Evolutionary conservation across 1,140 invertebrate genomes (phyloP).

Genomic region (Periplaneta americana): DNA sequence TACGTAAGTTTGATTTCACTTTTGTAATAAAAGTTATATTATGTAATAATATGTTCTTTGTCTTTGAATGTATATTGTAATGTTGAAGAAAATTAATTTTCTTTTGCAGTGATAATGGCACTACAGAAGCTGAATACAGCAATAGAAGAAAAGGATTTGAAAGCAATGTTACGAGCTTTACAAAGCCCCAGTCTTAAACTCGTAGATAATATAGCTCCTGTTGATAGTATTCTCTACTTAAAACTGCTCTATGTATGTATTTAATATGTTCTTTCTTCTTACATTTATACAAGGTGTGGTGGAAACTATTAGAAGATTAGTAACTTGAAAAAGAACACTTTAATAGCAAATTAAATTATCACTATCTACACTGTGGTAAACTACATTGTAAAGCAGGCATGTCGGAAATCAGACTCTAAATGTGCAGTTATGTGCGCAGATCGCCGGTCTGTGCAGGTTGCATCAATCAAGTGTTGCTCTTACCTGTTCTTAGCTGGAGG

Average conservation of each 20-base stretch:
- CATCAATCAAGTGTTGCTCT: too few relatives aligned
- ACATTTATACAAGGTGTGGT: too few relatives aligned
- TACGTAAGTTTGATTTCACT: conserved; percentile 43
- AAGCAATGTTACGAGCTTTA: conserved; percentile 43
- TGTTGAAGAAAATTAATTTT: neutral
- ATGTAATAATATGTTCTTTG: too few relatives aligned
- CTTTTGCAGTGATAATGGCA: conserved; percentile 42
- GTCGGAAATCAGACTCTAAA: too few relatives aligned
- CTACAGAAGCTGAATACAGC: conserved; percentile 51
- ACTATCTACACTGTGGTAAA: too few relatives aligned
- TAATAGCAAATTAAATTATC: too few relatives aligned
- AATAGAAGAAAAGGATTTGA: conserved; percentile 47
- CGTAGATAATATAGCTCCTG: conserved; percentile 38
- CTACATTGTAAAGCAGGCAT: too few relatives aligned
- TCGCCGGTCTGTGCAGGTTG: too few relatives aligned
- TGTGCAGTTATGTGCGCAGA: too few relatives aligned
- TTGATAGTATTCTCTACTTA: conserved; percentile 54
- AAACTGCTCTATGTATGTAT: conserved; percentile 50
- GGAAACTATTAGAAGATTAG: too few relatives aligned
- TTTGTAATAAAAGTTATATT: neutral
- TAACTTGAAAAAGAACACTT: too few relatives aligned
- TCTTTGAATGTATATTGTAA: neutral
- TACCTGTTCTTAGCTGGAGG: too few relatives aligned
- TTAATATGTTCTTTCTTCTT: conserved; percentile 35
- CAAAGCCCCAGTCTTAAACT: conserved; percentile 50